Percentiles rank a stretch among this genome's conserved stretches.
phyloP scores from a whole-genome alignment of 2,888 invertebrate genomes.

The Euzetes globulus region DNA sequence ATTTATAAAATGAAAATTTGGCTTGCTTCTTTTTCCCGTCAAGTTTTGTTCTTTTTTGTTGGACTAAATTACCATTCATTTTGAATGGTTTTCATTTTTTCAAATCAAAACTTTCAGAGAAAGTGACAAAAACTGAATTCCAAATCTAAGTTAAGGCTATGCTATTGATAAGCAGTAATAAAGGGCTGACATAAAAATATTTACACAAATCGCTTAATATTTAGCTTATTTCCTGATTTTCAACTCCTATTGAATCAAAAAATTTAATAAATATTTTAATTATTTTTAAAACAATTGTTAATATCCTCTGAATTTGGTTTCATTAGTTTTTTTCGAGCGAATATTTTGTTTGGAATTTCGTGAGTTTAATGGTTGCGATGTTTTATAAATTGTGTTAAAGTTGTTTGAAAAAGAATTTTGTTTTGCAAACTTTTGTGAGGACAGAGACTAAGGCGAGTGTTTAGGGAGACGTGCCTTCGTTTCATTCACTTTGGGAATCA shows the following conservation, averaged over 20 bases:
- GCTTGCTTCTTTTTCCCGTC: neutral
- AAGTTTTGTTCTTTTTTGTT: neutral
- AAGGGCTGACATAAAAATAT: neutral
- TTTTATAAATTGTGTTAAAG: neutral
- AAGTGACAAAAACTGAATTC: too few species aligned
- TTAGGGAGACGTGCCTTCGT: neutral
- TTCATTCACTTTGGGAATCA: neutral
- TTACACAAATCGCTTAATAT: slow-evolving; percentile 1
- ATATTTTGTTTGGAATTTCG: too few species aligned
- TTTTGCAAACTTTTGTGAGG: neutral
- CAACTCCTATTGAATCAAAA: neutral
- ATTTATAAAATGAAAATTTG: slow-evolving; percentile 17
- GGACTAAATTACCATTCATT: too few species aligned
- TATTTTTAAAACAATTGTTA: too few species aligned
- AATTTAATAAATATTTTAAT: neutral
- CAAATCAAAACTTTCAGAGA: too few species aligned
- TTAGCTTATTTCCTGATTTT: neutral
- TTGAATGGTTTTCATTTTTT: too few species aligned
- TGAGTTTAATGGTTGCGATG: too few species aligned
- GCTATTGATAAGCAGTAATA: neutral
- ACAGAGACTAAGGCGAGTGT: too few species aligned
- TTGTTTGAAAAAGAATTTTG: neutral
- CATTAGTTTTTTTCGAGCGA: too few species aligned
- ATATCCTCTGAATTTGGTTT: too few species aligned
- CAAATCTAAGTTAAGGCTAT: too few species aligned